Evolutionary conservation across 1,140 invertebrate species (phyloP), one percentile per base, ranked within the genome.

Genomic region (Drosophila santomea): DNA sequence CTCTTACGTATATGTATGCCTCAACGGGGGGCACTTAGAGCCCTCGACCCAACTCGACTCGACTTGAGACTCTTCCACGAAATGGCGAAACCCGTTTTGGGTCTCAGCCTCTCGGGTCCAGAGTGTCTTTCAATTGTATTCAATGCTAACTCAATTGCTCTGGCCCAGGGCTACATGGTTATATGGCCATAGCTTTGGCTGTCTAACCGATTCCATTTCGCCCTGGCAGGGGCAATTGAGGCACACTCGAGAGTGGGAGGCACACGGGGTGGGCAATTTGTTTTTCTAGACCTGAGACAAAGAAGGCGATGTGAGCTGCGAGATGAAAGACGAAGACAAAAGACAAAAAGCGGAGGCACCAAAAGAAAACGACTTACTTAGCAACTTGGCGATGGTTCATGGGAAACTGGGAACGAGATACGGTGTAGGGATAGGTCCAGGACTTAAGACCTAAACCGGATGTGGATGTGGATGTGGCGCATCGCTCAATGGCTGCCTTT

Each of bases 131-230:
- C 83, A 86, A 86, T 88, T 86, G 83, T 88, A 69, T 86, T 86
- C 83, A 86, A 86, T 88, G 83, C 79, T 88, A 86, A 86, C 84
- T 89, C 83, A 86, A 86, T 86, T 86, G 83, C 72, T 61, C 44
- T 66, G 75, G 79, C 83, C 84, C 78, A 68, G 84, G 83, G 83
- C 79, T 69, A 68, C 15, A 15, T 48, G 47, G 47, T 5, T 28
- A 32, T 50, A 50, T 57, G 55, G 28, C 60, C 72, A 45, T 45
- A 73, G 75, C 74, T 83, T 83, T 58, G 36, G 44, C 68, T 57
- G 64, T 63, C 58, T 72, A 60, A 38, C 66, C 73, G 43, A 45
- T 59, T 28, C 60, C 71, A 55, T 60, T 51, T 67, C 41, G 47
- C 51, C 47, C 54, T 72, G 67, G 68, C 73, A 57, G 20, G 63